Conservation (phyloP, 2,888 invertebrate genomes). For the Hartigia nigra region DNA sequence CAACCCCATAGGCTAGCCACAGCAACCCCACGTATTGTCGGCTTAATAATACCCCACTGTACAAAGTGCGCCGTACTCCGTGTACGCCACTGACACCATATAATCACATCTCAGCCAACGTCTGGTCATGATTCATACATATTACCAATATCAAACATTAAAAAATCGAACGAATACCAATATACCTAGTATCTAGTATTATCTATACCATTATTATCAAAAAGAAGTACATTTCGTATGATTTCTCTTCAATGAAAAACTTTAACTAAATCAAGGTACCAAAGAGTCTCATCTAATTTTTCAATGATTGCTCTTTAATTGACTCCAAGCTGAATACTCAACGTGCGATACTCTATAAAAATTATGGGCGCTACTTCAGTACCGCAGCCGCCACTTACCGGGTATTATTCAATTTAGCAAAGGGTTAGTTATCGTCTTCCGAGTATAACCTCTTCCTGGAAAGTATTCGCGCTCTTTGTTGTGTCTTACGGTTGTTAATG, state of each 20-base stretch:
- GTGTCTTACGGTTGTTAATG: neutral
- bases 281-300: neutral
- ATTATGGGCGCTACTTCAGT: slow-evolving; percentile 27
- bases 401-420: slow-evolving; percentile 25
- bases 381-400: slow-evolving; percentile 24
- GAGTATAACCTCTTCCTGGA: slow-evolving; percentile 11
- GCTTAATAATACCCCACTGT: slow-evolving; percentile 60
- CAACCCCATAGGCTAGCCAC: slow-evolving; percentile 61
- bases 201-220: neutral
- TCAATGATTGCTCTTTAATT: slow-evolving; percentile 29
- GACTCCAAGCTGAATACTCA: slow-evolving; percentile 32
- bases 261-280: neutral
- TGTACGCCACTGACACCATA: slow-evolving; percentile 57
- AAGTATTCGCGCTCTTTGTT: slow-evolving; percentile 4
- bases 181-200: neutral
- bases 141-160: slow-evolving; percentile 45
- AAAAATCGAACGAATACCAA: slow-evolving; percentile 35
- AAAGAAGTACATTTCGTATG: neutral
- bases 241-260: neutral
- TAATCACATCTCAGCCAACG: slow-evolving; percentile 55
- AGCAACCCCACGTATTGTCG: slow-evolving; percentile 54
- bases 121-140: slow-evolving; percentile 51
- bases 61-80: slow-evolving; percentile 54
- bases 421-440: slow-evolving; percentile 20
- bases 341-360: slow-evolving; percentile 37